These are phyloP conservation scores for Argynnis bischoffii DNA, from an alignment of 2,888 invertebrate species.

Conservation along the genomic window DNA sequence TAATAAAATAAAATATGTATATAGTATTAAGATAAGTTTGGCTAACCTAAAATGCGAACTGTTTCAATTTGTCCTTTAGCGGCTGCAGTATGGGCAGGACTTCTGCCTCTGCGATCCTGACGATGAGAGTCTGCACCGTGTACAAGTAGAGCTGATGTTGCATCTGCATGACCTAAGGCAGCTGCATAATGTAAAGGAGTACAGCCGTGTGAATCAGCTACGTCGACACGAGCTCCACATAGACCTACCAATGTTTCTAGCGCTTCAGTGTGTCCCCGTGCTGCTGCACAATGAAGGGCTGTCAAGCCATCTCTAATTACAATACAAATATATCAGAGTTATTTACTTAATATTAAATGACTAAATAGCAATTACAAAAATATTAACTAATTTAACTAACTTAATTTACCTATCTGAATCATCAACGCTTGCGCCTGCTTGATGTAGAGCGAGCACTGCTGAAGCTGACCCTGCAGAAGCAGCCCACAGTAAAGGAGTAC, in stretches of 20 bases:
- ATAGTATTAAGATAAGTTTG: background rate
- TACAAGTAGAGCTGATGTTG: conserved; percentile 93
- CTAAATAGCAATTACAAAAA: background rate
- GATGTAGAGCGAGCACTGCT: conserved; percentile 93
- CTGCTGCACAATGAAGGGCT: conserved; percentile 98
- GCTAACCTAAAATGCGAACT: conserved; percentile 85
- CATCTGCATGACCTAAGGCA: conserved; percentile 96
- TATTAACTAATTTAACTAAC: background rate
- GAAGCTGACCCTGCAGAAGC: conserved; percentile 97
- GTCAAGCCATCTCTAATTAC: conserved; percentile 92
- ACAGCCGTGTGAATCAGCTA: conserved; percentile 96
- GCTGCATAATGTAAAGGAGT: conserved; percentile 98
- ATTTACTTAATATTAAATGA: background rate
- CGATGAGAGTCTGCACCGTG: conserved; percentile 95
- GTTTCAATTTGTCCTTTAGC: conserved; percentile 97
- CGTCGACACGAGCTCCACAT: conserved; percentile 94
- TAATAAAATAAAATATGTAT: conserved; percentile 20
- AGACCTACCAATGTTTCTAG: conserved; percentile 93
- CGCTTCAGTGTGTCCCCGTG: conserved; percentile 96
- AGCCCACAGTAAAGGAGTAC: conserved; percentile 98
- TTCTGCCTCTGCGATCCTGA: conserved; percentile 95
- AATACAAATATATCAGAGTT: background rate
- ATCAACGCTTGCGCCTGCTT: conserved; percentile 92
- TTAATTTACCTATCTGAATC: conserved; percentile 86
- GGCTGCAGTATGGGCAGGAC: conserved; percentile 96